These are phyloP conservation scores for Amazonetta brasiliensis DNA, from an alignment of 2,797 vertebrate species.

Conservation along the genomic window DNA sequence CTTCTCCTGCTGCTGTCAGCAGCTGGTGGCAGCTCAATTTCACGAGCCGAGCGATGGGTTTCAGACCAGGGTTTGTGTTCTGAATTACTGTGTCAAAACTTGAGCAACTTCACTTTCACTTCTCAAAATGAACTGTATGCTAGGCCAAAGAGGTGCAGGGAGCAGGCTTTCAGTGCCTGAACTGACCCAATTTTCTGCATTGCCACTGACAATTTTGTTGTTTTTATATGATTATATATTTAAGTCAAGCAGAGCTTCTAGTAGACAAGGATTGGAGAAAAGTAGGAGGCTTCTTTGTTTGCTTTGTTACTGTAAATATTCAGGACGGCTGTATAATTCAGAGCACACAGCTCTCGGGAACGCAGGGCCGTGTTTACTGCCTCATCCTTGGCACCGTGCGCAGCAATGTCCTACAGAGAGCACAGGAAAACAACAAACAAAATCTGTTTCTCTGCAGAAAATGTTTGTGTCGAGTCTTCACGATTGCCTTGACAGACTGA, in stretches of 20 bases:
- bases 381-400: neutral
- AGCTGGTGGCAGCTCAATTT: neutral
- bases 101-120: neutral
- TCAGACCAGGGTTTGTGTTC: neutral
- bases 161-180: neutral
- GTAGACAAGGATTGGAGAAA: neutral
- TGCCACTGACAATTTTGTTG: neutral
- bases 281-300: constrained; percentile 6
- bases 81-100: neutral
- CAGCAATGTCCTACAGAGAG: neutral
- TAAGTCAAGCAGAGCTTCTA: neutral
- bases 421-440: neutral
- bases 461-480: neutral
- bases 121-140: neutral
- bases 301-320: constrained; percentile 4
- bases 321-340: neutral
- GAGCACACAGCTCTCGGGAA: neutral
- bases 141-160: neutral
- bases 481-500: neutral
- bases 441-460: neutral
- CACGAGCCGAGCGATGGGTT: neutral
- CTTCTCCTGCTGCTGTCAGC: neutral
- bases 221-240: neutral
- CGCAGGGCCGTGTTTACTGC: neutral
- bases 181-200: neutral